Conservation (phyloP, 1,140 invertebrate genomes). For the Procambarus virginalis region DNA sequence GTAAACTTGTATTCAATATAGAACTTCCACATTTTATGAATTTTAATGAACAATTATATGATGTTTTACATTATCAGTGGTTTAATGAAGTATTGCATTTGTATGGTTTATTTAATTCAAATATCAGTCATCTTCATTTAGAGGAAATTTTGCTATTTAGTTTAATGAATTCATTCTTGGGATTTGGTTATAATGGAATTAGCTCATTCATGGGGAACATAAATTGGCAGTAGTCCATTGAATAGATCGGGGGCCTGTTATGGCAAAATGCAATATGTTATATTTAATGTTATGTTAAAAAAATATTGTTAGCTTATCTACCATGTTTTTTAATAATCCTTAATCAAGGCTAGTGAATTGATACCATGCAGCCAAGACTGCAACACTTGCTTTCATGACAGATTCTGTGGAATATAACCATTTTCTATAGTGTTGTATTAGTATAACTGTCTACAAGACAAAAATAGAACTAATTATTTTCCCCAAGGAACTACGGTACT, state of each 20-base stretch:
- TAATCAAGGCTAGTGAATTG: not conserved
- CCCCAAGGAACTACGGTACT: too few species aligned
- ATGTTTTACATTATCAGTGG: slow-evolving; percentile 33
- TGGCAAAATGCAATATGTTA: slow-evolving; percentile 42
- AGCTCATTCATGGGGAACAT: not conserved
- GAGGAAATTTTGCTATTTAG: slow-evolving; percentile 15
- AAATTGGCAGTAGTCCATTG: not conserved
- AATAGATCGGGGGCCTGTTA: not conserved
- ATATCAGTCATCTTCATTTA: not conserved
- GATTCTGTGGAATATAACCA: too few species aligned
- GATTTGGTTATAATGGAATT: not conserved
- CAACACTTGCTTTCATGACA: too few species aligned
- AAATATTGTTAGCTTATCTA: slow-evolving; percentile 35
- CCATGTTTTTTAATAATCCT: slow-evolving; percentile 19
- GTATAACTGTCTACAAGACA: too few species aligned
- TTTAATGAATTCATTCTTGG: not conserved
- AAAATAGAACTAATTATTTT: too few species aligned
- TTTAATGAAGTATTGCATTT: slow-evolving; percentile 12
- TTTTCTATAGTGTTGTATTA: too few species aligned
- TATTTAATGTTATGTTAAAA: slow-evolving; percentile 54
- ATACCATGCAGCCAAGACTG: too few species aligned
- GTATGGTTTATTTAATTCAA: not conserved
- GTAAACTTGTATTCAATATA: slow-evolving; percentile 41
- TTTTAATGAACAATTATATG: slow-evolving; percentile 55
- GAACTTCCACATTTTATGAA: slow-evolving; percentile 25